Evolutionary conservation across 1,140 invertebrate species (phyloP), one percentile per base, ranked within the genome.

Genomic region (Drosophila busckii): DNA sequence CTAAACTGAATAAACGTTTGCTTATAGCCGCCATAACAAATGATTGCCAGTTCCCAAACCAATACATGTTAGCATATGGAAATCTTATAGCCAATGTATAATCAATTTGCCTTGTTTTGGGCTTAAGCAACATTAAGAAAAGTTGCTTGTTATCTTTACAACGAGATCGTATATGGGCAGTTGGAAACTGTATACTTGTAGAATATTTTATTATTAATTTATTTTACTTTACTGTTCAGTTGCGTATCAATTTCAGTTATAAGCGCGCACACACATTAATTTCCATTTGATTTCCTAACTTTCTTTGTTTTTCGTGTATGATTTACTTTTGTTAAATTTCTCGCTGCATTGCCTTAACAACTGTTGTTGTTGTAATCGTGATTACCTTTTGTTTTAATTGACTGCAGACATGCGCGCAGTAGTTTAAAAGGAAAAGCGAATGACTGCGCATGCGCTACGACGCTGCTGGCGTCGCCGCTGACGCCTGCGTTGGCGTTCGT

Each of bases 381-480:
- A 31, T 66, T 58, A 23, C 20, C 9, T 29, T 22, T 34, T 3
- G 16, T 29, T 50, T 66, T 66, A 66, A 67, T 67, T 67, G 60
- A 53, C 40, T 9, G 5, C 15, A 58, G 52, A 41, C 63, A 67
- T n/a, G n/a, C 60, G 63, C 63, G 42, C 63, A 52, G 59, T 13
- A 29, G 13, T 16, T 15, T 6, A 62, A 67, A 64, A 59, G 48
- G 60, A 53, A 64, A 67, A 68, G 61, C 64, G n/a, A 48, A 8
- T 64, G 31, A 49, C 26, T 65, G 65, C 48, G 42, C 61, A 53
- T 59, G 61, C 61, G 42, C 32, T 42, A 23, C 59, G 13, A 17
- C 40, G 7, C 35, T 13, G 38, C 20, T 16, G 45, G 12, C 8
- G 31, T 12, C 28, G 48, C 17, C 19, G 20, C 37, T 23, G 10